A percentile compares a stretch with the other conserved stretches of the same genome.
Evolutionary conservation across 2,888 invertebrate species (phyloP).

Genomic region (Marronus borbonicus): DNA sequence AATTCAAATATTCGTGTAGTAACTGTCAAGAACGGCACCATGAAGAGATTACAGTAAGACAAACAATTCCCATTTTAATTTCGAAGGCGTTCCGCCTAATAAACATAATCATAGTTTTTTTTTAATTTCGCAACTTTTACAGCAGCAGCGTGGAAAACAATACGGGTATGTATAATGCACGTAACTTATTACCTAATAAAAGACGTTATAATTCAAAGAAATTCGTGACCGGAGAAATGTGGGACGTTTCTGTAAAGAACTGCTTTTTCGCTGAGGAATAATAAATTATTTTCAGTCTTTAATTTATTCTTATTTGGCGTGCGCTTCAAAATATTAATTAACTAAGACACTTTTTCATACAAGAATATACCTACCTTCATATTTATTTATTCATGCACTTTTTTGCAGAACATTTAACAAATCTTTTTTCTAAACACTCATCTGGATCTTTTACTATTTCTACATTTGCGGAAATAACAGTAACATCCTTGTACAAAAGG

Average conservation of each 20-base stretch:
- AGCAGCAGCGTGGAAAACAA: conserved; percentile 28
- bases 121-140: conserved; percentile 40
- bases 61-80: conserved; percentile 41
- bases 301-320: too few relatives aligned
- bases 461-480: too few relatives aligned
- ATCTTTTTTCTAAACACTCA: too few relatives aligned
- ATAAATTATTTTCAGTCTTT: too few relatives aligned
- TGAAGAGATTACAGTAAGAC: conserved; percentile 28
- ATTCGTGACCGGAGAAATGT: conserved; percentile 3
- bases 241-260: background rate
- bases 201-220: conserved; percentile 10
- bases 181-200: conserved; percentile 20
- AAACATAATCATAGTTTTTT: conserved; percentile 44
- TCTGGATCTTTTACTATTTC: too few relatives aligned
- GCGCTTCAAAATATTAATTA: too few relatives aligned
- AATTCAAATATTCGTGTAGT: conserved; percentile 21
- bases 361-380: too few relatives aligned
- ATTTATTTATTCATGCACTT: too few relatives aligned
- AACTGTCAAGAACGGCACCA: conserved; percentile 24
- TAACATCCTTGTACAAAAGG: too few relatives aligned
- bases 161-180: background rate
- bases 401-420: too few relatives aligned
- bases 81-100: conserved; percentile 37
- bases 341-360: too few relatives aligned
- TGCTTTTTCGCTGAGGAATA: too few relatives aligned